A percentile compares a stretch with the other conserved stretches of the same genome.
phyloP scores from a whole-genome alignment of 2,797 vertebrate species.

The Liasis olivaceus region DNA sequence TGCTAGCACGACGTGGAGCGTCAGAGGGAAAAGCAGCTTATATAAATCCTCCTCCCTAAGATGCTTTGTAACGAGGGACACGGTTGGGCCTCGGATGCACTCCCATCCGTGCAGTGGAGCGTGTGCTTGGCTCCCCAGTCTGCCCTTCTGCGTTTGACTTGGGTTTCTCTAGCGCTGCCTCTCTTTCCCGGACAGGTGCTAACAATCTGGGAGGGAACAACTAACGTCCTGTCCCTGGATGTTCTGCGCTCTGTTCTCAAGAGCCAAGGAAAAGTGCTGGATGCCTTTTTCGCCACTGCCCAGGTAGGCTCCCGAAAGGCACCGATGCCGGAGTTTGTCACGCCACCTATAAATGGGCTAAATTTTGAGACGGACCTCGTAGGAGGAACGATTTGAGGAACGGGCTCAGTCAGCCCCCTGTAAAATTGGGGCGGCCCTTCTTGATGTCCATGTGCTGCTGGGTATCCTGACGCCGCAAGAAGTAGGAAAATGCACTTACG shows the following conservation, averaged over 20 bases:
- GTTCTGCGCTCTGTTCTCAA: conserved; percentile 78
- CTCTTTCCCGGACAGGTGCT: conserved; percentile 73
- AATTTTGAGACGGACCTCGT: not conserved
- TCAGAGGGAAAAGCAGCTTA: no score
- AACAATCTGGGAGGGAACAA: conserved; percentile 89
- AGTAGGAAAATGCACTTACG: no score
- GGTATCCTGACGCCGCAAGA: no score
- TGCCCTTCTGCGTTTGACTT: no score
- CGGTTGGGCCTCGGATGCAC: no score
- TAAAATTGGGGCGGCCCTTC: not conserved
- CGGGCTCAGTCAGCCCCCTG: rapidly evolving
- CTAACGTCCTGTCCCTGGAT: conserved; percentile 83
- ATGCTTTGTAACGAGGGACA: no score
- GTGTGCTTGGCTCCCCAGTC: no score
- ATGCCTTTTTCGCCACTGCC: conserved; percentile 72
- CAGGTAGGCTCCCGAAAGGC: conserved; percentile 70
- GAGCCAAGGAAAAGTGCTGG: conserved; percentile 76
- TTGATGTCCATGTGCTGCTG: no score
- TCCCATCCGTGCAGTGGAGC: no score
- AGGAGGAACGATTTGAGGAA: not conserved
- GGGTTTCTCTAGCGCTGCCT: not conserved
- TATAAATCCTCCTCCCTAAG: no score
- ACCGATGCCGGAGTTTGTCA: not conserved
- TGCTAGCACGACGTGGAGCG: no score
- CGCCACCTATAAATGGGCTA: not conserved